phyloP scores from a whole-genome alignment of 2,113 vertebrate species.

The Ophiodon elongatus region DNA sequence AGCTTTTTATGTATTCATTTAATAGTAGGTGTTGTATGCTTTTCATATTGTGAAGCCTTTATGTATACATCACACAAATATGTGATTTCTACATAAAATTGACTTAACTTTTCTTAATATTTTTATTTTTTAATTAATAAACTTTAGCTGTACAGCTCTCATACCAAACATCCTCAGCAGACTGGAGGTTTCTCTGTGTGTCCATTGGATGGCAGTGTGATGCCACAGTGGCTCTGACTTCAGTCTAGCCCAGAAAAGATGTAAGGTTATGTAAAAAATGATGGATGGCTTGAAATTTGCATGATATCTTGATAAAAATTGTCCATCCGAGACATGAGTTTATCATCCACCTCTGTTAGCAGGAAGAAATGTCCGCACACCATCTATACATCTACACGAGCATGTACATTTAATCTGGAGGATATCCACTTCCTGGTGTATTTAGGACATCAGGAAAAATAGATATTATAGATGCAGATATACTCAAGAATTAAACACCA shows the following conservation, averaged over 20 bases:
- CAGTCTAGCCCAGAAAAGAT: slow-evolving; percentile 19
- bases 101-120: no score
- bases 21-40: neutral
- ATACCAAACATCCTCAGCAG: neutral
- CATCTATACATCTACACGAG: slow-evolving; percentile 28
- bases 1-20: neutral
- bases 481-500: slow-evolving; percentile 14
- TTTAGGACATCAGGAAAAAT: slow-evolving; percentile 4
- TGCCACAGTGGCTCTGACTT: slow-evolving; percentile 35
- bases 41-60: neutral
- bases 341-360: slow-evolving; percentile 32
- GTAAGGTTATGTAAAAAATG: slow-evolving; percentile 72
- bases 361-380: slow-evolving; percentile 40
- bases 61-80: no score
- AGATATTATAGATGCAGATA: neutral
- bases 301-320: slow-evolving; percentile 75
- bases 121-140: no score
- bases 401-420: slow-evolving; percentile 20
- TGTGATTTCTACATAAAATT: neutral
- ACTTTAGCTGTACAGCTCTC: neutral
- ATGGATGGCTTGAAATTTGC: slow-evolving; percentile 77
- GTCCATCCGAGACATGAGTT: slow-evolving; percentile 50
- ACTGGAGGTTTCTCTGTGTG: neutral
- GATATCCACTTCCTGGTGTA: slow-evolving; percentile 21
- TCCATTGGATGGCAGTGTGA: slow-evolving; percentile 76